These are phyloP conservation scores for Hemicentrotus pulcherrimus DNA, from an alignment of 35 echinoderm and acorn worm species.

Conservation along the genomic window DNA sequence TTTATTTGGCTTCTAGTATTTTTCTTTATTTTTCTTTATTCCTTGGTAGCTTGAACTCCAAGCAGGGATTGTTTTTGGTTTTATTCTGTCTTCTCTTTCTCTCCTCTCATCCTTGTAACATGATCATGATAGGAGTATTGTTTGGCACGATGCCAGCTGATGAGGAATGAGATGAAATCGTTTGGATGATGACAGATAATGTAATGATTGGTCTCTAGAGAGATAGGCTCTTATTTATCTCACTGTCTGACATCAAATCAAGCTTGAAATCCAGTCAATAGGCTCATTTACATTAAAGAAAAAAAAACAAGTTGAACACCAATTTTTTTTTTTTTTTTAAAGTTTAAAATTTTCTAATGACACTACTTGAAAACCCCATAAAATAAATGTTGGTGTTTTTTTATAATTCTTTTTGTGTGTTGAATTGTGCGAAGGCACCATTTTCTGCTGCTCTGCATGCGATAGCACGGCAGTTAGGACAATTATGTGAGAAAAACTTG, in stretches of 20 bases:
- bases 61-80: not conserved
- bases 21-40: not conserved
- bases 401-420: no score
- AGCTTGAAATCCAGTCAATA: not conserved
- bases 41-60: not conserved
- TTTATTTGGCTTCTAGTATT: no score
- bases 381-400: no score
- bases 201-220: slow-evolving; percentile 2
- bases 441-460: no score
- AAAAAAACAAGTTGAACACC: no score
- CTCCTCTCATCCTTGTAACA: not conserved
- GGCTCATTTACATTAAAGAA: no score
- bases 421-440: no score
- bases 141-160: not conserved
- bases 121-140: not conserved
- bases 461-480: no score
- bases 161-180: not conserved
- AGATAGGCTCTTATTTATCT: not conserved
- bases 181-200: not conserved
- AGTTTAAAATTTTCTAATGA: no score
- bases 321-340: no score
- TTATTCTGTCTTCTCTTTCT: not conserved
- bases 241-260: not conserved
- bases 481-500: no score
- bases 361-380: no score